A percentile compares a stretch with the other conserved stretches of the same genome.
Evolutionary conservation across 2,888 invertebrate species (phyloP).

Genomic region (Protula sp.): DNA sequence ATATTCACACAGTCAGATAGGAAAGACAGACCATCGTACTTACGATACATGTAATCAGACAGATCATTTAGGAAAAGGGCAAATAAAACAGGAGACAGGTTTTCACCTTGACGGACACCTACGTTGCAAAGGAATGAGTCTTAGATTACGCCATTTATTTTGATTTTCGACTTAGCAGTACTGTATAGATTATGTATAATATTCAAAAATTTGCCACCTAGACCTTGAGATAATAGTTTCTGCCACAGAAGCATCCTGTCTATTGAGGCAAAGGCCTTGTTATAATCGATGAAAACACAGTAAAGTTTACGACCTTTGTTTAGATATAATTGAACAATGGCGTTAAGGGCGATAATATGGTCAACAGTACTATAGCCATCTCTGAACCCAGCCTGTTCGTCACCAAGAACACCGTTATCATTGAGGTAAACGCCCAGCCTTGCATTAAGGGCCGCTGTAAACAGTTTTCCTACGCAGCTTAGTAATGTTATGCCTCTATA

Average conservation of each 20-base stretch:
- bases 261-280: neutral
- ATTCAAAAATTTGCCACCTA: neutral
- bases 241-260: neutral
- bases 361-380: neutral
- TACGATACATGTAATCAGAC: neutral
- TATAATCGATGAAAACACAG: too few relatives aligned
- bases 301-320: neutral
- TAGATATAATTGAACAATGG: neutral
- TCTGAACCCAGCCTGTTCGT: neutral
- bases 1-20: neutral
- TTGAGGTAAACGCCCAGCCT: neutral
- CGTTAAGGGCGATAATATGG: neutral
- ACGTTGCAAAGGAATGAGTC: neutral
- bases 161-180: neutral
- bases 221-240: neutral
- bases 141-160: neutral
- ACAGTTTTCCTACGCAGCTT: neutral
- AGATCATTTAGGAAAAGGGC: neutral
- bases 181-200: neutral
- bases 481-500: neutral
- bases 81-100: too few relatives aligned
- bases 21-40: neutral
- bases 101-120: neutral
- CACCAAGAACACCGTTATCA: neutral
- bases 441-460: neutral